These are phyloP conservation scores for Paramormyrops hopkinsi DNA, from an alignment of 2,797 vertebrate genomes.

Conservation along the genomic window DNA sequence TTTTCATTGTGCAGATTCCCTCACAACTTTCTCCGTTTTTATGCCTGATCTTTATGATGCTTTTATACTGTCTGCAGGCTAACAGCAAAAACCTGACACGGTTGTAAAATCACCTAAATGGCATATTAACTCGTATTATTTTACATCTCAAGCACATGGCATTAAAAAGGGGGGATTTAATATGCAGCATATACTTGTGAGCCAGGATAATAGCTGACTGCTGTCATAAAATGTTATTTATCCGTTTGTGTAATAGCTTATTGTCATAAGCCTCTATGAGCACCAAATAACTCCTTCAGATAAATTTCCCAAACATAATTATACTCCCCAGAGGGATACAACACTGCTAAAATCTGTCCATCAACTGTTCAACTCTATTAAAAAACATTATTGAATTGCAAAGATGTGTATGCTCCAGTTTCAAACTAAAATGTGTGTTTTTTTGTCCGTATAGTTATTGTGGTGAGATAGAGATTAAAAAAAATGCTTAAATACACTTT, in stretches of 20 bases:
- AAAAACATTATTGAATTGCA: not conserved
- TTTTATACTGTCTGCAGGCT: not conserved
- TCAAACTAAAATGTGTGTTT: not conserved
- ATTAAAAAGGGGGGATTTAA: not conserved
- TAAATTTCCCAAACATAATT: conserved; percentile 6
- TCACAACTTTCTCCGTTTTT: not conserved
- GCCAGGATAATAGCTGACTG: not conserved
- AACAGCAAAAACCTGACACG: not conserved
- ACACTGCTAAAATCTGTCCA: not conserved
- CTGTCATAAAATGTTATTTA: conserved; percentile 11
- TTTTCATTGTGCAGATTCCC: not conserved
- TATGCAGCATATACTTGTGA: conserved; percentile 11
- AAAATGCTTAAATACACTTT: not conserved
- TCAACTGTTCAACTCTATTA: not conserved
- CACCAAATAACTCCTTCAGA: conserved; percentile 8
- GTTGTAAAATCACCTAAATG: conserved; percentile 5
- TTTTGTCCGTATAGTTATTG: not conserved
- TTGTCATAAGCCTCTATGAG: not conserved
- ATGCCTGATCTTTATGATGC: not conserved
- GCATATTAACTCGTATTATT: not conserved
- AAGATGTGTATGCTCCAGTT: not conserved
- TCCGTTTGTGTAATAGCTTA: not conserved
- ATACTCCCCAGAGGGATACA: not conserved
- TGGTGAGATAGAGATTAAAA: not conserved
- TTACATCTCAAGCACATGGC: conserved; percentile 8